A percentile compares a stretch with the other conserved stretches of the same genome.
Evolutionary conservation across 2,113 vertebrate species (phyloP).

Genomic region (Empidonax alnorum): DNA sequence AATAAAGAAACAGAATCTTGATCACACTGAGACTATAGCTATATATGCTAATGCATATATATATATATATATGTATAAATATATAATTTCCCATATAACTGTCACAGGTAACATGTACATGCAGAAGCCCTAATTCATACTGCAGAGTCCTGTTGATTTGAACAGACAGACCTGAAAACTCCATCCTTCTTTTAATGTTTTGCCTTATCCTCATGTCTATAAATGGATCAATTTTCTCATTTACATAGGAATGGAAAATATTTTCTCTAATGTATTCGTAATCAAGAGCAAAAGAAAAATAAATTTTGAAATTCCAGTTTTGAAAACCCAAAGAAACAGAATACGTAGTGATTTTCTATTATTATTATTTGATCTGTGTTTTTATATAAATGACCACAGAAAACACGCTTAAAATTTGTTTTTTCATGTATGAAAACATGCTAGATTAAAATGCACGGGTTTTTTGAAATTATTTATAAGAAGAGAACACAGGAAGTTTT

Average conservation of each 20-base stretch:
- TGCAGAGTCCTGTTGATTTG: not conserved
- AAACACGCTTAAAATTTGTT: not conserved
- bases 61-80: not conserved
- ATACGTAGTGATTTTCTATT: rapidly evolving
- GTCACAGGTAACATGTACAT: not conserved
- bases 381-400: not conserved
- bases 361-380: not conserved
- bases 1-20: not conserved
- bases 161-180: not conserved
- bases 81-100: not conserved
- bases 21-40: not conserved
- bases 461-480: not conserved
- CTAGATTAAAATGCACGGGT: not conserved
- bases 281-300: not conserved
- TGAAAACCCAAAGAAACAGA: not conserved
- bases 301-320: not conserved
- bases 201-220: not conserved
- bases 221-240: not conserved
- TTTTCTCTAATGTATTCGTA: not conserved
- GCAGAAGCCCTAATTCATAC: not conserved
- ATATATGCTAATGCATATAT: not conserved
- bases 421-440: not conserved
- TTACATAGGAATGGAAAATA: not conserved
- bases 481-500: not conserved
- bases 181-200: not conserved